Percentiles rank a stretch among this genome's conserved stretches.
Conservation (phyloP, 2,888 invertebrate species). For the Fragum sueziense region DNA sequence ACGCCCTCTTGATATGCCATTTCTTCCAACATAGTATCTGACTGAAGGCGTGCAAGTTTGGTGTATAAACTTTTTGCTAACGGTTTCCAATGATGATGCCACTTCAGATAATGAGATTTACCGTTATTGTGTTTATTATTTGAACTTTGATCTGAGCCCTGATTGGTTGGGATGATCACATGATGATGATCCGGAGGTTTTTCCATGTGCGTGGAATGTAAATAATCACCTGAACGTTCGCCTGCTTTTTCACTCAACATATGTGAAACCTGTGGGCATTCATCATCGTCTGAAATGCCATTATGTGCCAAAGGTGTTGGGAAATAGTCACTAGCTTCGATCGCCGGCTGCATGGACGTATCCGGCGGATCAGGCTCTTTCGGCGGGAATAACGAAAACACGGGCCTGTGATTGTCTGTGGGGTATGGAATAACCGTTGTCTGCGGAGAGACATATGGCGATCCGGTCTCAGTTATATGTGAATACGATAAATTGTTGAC, state of each 20-base stretch:
- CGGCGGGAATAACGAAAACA: constrained; percentile 71
- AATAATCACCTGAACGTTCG: constrained; percentile 65
- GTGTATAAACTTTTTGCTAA: constrained; percentile 54
- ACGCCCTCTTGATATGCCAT: constrained; percentile 69
- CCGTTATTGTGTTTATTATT: constrained; percentile 48
- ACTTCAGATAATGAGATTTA: constrained; percentile 66
- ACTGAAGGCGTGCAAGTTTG: constrained; percentile 47
- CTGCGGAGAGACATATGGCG: constrained; percentile 75
- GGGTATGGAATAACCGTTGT: constrained; percentile 67
- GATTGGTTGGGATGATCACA: constrained; percentile 69
- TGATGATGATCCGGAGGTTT: constrained; percentile 72
- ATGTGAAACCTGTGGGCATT: constrained; percentile 62
- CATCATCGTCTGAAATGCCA: constrained; percentile 48
- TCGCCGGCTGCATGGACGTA: constrained; percentile 27
- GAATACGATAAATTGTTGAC: constrained; percentile 96
- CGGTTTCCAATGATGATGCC: constrained; percentile 72
- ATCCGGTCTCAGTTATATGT: constrained; percentile 75
- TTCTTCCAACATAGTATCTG: constrained; percentile 70
- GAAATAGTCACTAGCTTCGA: constrained; percentile 48
- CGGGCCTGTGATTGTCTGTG: constrained; percentile 57
- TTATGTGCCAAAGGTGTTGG: constrained; percentile 64
- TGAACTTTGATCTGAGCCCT: constrained; percentile 53
- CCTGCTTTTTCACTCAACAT: constrained; percentile 57
- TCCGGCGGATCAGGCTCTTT: constrained; percentile 36
- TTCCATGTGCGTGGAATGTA: constrained; percentile 68